Evolutionary conservation across 2,797 vertebrate genomes (phyloP).

Genomic region (Poecilia velifera): DNA sequence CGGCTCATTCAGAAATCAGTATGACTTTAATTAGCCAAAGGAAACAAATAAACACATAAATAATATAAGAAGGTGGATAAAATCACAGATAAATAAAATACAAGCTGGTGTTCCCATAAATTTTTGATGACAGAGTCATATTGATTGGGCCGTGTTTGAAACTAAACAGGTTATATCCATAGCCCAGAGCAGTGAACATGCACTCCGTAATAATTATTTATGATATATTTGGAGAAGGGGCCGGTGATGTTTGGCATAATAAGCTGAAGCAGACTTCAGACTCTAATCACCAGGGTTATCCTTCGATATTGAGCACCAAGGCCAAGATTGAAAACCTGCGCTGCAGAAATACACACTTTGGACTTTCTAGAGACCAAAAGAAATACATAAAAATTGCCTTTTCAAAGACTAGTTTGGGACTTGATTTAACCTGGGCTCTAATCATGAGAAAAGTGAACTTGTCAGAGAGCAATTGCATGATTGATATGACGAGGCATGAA

Average conservation of each 20-base stretch:
- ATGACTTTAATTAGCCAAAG: slow-evolving; percentile 56
- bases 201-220: slow-evolving; percentile 81
- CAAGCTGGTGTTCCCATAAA: slow-evolving; percentile 80
- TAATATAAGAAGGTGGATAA: slow-evolving; percentile 61
- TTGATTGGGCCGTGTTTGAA: slow-evolving; percentile 83
- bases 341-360: slow-evolving; percentile 42
- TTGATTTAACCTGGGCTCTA: slow-evolving; percentile 17
- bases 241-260: slow-evolving; percentile 75
- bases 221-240: slow-evolving; percentile 77
- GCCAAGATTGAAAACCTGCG: slow-evolving; percentile 45
- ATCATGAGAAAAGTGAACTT: slow-evolving; percentile 31
- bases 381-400: slow-evolving; percentile 37
- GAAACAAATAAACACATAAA: slow-evolving; percentile 75
- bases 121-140: slow-evolving; percentile 82
- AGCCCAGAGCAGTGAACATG: slow-evolving; percentile 78
- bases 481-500: slow-evolving; percentile 23
- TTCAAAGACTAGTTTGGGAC: slow-evolving; percentile 19
- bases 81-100: slow-evolving; percentile 78
- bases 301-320: slow-evolving; percentile 46
- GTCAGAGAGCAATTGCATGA: slow-evolving; percentile 22
- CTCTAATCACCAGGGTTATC: slow-evolving; percentile 69
- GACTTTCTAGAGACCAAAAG: slow-evolving; percentile 24
- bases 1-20: slow-evolving; percentile 19
- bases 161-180: slow-evolving; percentile 85
- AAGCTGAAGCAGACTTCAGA: slow-evolving; percentile 57